Conservation (phyloP, 37 sponge, comb jelly and placozoan species). For the Diacarnus erythraeanus region DNA sequence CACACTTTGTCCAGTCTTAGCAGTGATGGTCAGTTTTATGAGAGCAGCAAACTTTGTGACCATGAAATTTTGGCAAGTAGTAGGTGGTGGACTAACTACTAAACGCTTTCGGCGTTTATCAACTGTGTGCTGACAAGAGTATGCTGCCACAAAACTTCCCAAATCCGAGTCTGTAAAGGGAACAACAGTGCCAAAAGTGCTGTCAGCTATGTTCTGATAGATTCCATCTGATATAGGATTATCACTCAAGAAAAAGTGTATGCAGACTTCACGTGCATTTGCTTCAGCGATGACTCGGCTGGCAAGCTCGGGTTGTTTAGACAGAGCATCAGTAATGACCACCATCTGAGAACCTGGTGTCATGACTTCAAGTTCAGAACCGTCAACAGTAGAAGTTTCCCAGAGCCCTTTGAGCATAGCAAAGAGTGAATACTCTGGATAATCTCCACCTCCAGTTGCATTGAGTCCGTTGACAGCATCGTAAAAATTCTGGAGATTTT, state of each 20-base stretch:
- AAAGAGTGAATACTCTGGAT: conserved; percentile 33
- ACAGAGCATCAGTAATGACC: conserved; percentile 35
- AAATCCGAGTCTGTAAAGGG: neutral
- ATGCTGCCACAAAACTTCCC: neutral
- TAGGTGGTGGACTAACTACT: neutral
- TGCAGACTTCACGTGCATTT: neutral
- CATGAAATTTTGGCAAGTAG: neutral
- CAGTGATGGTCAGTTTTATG: neutral
- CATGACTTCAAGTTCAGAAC: too few relatives aligned
- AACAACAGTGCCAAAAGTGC: neutral
- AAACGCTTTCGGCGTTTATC: too few relatives aligned
- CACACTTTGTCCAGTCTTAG: neutral
- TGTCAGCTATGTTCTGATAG: neutral
- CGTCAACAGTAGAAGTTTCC: too few relatives aligned
- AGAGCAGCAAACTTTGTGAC: neutral
- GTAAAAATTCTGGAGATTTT: conserved; percentile 8
- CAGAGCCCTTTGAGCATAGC: conserved; percentile 18
- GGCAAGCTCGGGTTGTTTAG: conserved; percentile 19
- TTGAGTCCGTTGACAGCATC: conserved; percentile 1
- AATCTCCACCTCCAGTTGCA: conserved; percentile 48
- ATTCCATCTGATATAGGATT: too few relatives aligned
- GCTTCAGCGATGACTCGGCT: conserved; percentile 6
- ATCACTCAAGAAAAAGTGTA: conserved; percentile 25
- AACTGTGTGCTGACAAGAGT: neutral
- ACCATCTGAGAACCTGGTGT: conserved; percentile 31